Evolutionary conservation across 2,113 vertebrate genomes (phyloP), one percentile per base, ranked within the genome.

Genomic region (Miniopterus natalensis): DNA sequence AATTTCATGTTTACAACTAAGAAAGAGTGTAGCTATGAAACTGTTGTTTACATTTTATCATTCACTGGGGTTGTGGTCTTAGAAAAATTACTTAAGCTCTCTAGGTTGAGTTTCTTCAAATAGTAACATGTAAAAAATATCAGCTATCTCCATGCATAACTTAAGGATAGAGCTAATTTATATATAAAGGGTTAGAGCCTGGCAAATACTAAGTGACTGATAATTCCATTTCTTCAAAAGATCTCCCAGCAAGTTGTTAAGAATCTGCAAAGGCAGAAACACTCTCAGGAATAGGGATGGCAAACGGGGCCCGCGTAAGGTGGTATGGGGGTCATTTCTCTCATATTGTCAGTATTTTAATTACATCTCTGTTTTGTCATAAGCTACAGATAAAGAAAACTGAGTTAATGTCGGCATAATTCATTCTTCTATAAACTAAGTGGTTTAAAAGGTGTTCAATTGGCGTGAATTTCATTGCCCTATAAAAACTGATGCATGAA

Each of bases 401-500:
- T 91, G 53, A 95, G 45, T 96, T 94, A 85, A 92, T 88, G 3
- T 53, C 68, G 66, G 31, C 49, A 88, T 81, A 90, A 95, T 92
- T 95, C 78, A 96, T 84, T 84, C 63, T 73, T 93, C 29, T 84
- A 57, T 90, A 96, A 88, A 90, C 36, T 74, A 68, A 90, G 7
- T 92, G n/a, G 23, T 27, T 88, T 96, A 80, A 90, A 90, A 90
- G 47, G 8, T 95, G 11, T 93, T 93, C 65, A 77, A 17, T 86
- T 94, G 14, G 42, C 13, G 0, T 92, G 80, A 84, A 92, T 90
- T 96, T n/a, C 59, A 27, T 94, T 86, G 90, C 63, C 75, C 77
- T 93, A 59, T 81, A 95, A 95, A 96, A 95, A 86, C 4, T 84
- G 92, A 92, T 88, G 40, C 65, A 84, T 80, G 36, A 71, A 66